Base-by-base conservation (phyloP, 2,888 invertebrate species). In the Pseudeuparius sepicola region DNA sequence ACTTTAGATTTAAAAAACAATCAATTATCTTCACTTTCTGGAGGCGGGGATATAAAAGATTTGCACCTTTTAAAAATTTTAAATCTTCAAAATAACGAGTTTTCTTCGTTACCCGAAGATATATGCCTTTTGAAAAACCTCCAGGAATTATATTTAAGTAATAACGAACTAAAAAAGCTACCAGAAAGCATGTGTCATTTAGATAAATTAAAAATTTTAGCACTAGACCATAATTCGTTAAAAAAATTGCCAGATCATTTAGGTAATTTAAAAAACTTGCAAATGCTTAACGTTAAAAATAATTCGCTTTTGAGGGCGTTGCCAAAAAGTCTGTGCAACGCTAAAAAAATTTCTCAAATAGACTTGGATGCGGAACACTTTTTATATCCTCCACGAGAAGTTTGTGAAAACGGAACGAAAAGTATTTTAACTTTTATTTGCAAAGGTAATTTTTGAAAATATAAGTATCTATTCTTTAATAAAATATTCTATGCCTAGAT, bases 131-230 rank as follows among this genome's bases (percentile, higher is more conserved):
- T 87, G 48, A 65, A 65, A 43, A 78, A 74, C 6, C n/a, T 20
- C n/a, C n/a, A 78, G 78, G 82, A 85, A 57, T 63, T 88, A 39
- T 74, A 84, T 63, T 50, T 84, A 43, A 78, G 78, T 54, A 67
- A 77, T 53, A 88, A 88, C 67, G 67, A 67, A 41, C 58, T 88
- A 37, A 73, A 72, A 54, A 63, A 63, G 49, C 63, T 89, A 55
- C 85, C 87, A 42, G 71, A 74, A 39, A 68, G 71, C 43, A 70
- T 88, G 52, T 71, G 75, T 47, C 61, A 65, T 40, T 63, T 87
- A 49, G 63, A 63, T 43, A 69, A 70, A 44, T 66, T 88, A 42
- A 68, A 70, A 57, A 63, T 78, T 45, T 63, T 87, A 39, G 75
- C 86, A 68, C 60, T 79, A 18, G 78, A 84, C 16, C 67, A 70